Evolutionary conservation across 2,113 vertebrate genomes (phyloP), one percentile per base, ranked within the genome.

Genomic region (Melanotaenia duboulayi): DNA sequence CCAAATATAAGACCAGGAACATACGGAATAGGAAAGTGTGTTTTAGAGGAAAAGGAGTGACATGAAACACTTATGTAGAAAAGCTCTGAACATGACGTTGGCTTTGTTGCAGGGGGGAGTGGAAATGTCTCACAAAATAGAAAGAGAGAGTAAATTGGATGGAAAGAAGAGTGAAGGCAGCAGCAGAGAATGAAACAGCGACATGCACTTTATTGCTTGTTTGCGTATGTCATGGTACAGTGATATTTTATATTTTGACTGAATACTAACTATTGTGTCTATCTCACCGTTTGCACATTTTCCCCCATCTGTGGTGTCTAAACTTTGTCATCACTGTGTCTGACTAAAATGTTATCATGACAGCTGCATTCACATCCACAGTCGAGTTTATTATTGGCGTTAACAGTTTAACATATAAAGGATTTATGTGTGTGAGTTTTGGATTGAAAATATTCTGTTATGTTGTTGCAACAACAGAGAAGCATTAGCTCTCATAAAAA

Each of bases 21-120:
- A 87, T 74, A 84, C 75, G 54, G 84, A 90, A 92, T 84, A 79
- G 78, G 68, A 66, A 69, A 89, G 84, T 83, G 83, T 89, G 81
- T 92, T 91, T 90, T 90, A 91, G 83, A 80, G 64, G 70, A 57
- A 84, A 84, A 67, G 84, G 72, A 90, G 80, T 83, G 82, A 88
- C 91, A 89, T 88, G 91, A 92, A 92, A 80, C 85, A 85, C 80
- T 83, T 86, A 84, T 84, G 84, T 81, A 82, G 83, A 84, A 84
- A 88, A 81, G 85, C 89, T 89, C 89, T 87, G 85, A 90, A 91
- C 87, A 91, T 89, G 92, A 91, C 85, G 87, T 74, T 14, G 83
- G 84, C 82, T 91, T 91, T 90, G 88, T 86, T 83, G 77, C 50
- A n/a, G 69, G 60, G 32, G 69, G 60, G 61, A 51, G 17, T 69